Evolutionary conservation across 2,113 vertebrate species (phyloP).

Genomic region (Marmota monax): DNA sequence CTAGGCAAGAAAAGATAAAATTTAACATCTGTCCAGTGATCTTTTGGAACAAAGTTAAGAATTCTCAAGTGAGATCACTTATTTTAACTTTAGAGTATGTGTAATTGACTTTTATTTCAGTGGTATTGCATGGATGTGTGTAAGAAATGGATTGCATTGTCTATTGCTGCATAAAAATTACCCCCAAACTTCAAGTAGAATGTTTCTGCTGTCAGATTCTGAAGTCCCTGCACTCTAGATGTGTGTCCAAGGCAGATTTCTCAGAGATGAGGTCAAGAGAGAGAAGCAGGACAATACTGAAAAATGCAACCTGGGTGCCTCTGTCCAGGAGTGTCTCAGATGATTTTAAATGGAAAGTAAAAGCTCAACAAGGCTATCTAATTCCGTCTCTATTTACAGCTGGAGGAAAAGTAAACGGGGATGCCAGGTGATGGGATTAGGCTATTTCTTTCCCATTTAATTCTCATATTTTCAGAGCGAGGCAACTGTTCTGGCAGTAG

Average conservation of each 20-base stretch:
- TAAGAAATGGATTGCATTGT: not conserved
- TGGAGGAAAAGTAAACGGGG: not conserved
- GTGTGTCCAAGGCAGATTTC: not conserved
- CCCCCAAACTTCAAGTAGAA: not conserved
- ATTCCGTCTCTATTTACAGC: not conserved
- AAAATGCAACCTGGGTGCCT: not conserved
- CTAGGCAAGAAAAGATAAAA: not conserved
- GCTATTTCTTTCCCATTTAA: not conserved
- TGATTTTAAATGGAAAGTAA: not conserved
- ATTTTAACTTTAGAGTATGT: not conserved
- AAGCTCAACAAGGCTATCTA: not conserved
- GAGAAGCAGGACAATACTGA: accelerated
- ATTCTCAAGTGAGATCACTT: not conserved
- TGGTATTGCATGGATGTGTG: no score
- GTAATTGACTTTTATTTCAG: not conserved
- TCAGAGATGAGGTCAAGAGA: not conserved
- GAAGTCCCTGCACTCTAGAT: not conserved
- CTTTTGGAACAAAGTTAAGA: not conserved
- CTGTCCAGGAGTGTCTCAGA: not conserved
- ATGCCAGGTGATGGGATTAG: accelerated
- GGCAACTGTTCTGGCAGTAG: not conserved
- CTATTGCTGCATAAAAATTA: not conserved
- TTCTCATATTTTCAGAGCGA: not conserved
- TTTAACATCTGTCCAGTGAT: not conserved
- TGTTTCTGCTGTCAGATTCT: not conserved